These are phyloP conservation scores for Aythya baeri DNA, from an alignment of 2,113 vertebrate species.

Conservation along the genomic window DNA sequence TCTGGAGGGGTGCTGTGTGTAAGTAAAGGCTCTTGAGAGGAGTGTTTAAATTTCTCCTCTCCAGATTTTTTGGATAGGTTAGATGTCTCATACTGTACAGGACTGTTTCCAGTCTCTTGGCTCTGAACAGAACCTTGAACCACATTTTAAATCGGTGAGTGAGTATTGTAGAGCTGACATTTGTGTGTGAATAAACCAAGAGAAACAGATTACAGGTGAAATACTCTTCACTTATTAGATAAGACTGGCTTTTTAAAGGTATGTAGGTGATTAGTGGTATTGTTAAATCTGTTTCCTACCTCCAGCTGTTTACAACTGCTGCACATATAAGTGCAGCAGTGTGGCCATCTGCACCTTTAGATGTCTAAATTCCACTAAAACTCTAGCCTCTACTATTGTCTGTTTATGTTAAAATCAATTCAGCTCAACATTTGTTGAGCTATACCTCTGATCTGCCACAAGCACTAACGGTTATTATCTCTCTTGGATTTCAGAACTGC, in stretches of 20 bases:
- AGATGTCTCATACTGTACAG: accelerated
- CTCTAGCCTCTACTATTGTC: neutral
- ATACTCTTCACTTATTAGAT: neutral
- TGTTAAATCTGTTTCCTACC: slow-evolving; percentile 25
- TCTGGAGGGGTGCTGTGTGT: neutral
- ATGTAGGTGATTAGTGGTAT: neutral
- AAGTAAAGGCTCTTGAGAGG: neutral
- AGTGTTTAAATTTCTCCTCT: neutral
- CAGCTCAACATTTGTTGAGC: slow-evolving; percentile 47
- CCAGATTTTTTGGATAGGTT: neutral
- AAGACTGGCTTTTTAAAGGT: slow-evolving; percentile 3
- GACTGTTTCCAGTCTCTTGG: neutral
- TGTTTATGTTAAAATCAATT: slow-evolving; percentile 66
- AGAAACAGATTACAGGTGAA: neutral
- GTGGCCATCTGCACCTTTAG: neutral
- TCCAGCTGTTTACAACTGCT: neutral
- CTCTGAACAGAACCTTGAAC: neutral
- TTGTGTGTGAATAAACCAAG: neutral
- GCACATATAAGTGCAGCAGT: neutral
- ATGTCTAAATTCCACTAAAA: slow-evolving; percentile 39
- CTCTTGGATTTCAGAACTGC: slow-evolving; percentile 52
- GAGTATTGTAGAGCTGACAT: neutral
- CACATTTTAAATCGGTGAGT: neutral
- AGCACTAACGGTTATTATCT: slow-evolving; percentile 38
- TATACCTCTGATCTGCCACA: slow-evolving; percentile 34